phyloP scores from a whole-genome alignment of 2,888 invertebrate genomes.

The Rhogogaster chlorosoma region DNA sequence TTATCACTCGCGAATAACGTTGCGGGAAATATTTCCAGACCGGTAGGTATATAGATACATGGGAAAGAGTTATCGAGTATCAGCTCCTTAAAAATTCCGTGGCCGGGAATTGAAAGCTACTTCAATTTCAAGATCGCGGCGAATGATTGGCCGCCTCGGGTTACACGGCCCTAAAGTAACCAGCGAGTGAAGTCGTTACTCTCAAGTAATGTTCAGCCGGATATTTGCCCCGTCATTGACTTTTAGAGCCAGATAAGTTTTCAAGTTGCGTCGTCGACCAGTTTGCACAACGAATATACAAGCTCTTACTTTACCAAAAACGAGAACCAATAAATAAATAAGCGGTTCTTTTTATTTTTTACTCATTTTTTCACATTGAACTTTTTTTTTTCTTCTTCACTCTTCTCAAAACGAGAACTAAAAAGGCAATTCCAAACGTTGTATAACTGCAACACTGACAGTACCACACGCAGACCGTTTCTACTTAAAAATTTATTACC shows the following conservation, averaged over 20 bases:
- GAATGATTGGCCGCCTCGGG: constrained; percentile 41
- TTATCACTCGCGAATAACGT: not conserved
- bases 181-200: constrained; percentile 42
- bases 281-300: not conserved
- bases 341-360: not conserved
- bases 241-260: constrained; percentile 36
- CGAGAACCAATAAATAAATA: not conserved
- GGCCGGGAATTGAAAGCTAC: constrained; percentile 36
- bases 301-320: not conserved
- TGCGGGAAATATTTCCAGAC: not conserved
- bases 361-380: not conserved
- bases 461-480: not conserved
- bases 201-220: constrained; percentile 38
- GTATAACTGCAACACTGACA: not conserved
- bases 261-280: not conserved
- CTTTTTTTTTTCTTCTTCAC: not conserved
- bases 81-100: constrained; percentile 31
- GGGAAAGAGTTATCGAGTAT: constrained; percentile 25
- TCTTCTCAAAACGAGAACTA: not conserved
- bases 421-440: not conserved
- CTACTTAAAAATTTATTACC: not conserved
- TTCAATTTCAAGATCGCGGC: constrained; percentile 40
- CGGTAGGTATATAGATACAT: not conserved
- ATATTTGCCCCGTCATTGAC: constrained; percentile 38
- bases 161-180: constrained; percentile 42